These are phyloP conservation scores for Cyaniris semiargus DNA, from an alignment of 2,888 invertebrate genomes.

Conservation along the genomic window DNA sequence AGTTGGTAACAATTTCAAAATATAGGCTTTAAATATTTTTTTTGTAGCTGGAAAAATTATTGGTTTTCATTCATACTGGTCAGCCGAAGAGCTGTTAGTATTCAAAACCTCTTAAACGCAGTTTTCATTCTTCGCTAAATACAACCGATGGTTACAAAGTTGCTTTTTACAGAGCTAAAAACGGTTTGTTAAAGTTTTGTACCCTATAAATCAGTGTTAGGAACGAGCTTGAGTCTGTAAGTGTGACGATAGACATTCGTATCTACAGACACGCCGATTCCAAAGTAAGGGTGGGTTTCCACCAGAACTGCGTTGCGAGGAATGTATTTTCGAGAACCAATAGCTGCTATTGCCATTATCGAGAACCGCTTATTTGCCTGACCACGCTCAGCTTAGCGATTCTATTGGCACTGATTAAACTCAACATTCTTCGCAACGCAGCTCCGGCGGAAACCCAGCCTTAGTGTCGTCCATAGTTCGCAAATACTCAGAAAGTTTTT, in stretches of 20 bases:
- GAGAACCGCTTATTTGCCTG: too few relatives aligned
- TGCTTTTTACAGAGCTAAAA: constrained; percentile 26
- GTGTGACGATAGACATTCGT: not conserved
- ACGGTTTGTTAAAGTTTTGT: constrained; percentile 14
- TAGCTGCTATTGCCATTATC: too few relatives aligned
- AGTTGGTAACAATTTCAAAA: too few relatives aligned
- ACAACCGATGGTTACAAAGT: constrained; percentile 17
- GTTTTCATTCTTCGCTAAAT: not conserved
- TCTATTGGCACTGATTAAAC: too few relatives aligned
- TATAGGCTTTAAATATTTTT: not conserved
- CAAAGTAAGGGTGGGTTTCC: not conserved
- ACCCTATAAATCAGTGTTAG: constrained; percentile 29
- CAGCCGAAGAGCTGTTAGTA: not conserved
- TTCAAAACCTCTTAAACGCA: not conserved
- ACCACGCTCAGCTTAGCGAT: not conserved
- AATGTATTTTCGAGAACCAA: too few relatives aligned
- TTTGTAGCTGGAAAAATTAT: not conserved
- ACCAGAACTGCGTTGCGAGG: not conserved
- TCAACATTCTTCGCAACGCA: too few relatives aligned
- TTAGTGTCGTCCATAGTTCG: too few relatives aligned
- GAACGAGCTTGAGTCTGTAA: not conserved
- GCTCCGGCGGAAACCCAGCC: too few relatives aligned
- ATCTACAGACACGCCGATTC: not conserved
- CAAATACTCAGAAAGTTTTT: too few relatives aligned
- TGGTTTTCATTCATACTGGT: not conserved